These are phyloP conservation scores for Stomatorhinus ivindoensis DNA, from an alignment of 2,113 vertebrate genomes.

Conservation along the genomic window DNA sequence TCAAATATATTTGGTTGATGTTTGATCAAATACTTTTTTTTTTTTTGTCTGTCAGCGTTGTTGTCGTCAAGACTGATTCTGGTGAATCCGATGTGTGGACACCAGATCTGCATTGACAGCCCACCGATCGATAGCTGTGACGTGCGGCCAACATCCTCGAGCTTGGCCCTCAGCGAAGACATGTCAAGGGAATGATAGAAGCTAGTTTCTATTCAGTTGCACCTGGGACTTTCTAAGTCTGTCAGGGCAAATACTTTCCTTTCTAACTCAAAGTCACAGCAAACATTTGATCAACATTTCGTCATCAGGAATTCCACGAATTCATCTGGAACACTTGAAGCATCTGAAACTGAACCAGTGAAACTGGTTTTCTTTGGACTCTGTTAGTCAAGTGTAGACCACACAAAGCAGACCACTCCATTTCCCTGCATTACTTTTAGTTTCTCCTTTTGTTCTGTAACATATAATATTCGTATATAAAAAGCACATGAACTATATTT, in stretches of 20 bases:
- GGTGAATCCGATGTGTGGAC: conserved; percentile 46
- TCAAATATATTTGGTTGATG: conserved; percentile 56
- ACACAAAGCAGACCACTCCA: not conserved
- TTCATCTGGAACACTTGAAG: not conserved
- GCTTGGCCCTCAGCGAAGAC: conserved; percentile 49
- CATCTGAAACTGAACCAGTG: not conserved
- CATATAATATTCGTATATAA: not conserved
- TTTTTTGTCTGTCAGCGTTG: conserved; percentile 60
- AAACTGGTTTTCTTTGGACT: not conserved
- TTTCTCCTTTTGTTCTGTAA: not conserved
- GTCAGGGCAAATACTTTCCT: not conserved
- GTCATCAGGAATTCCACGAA: not conserved
- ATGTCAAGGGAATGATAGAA: conserved; percentile 45
- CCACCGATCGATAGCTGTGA: conserved; percentile 58
- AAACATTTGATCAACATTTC: not conserved
- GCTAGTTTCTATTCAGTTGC: conserved; percentile 6
- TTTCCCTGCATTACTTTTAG: not conserved
- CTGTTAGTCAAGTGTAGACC: not conserved
- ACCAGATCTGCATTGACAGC: conserved; percentile 54
- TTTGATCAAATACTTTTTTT: conserved; percentile 48
- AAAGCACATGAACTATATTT: not conserved
- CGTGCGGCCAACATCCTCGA: conserved; percentile 49
- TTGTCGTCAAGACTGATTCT: conserved; percentile 61
- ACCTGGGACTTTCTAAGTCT: not conserved
- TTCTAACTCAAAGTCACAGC: not conserved